phyloP scores from a whole-genome alignment of 2,888 invertebrate species.

The Drosophila koepferae region DNA sequence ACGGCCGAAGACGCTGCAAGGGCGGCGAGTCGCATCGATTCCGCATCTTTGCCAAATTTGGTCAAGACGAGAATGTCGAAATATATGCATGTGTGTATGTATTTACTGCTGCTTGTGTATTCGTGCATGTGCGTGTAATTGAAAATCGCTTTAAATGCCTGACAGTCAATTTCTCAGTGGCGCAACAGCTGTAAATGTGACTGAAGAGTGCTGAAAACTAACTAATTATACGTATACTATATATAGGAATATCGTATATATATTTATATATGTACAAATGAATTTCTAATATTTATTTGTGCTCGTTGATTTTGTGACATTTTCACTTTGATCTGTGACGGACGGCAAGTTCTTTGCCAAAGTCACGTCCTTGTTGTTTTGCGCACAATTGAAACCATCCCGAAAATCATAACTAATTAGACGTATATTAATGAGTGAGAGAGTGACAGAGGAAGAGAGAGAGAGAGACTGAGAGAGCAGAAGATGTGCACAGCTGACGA shows the following conservation, averaged over 20 bases:
- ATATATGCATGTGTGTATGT: constrained; percentile 9
- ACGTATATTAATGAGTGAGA: constrained; percentile 68
- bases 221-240: constrained; percentile 45
- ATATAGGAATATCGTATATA: constrained; percentile 1
- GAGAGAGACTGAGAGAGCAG: constrained; percentile 24
- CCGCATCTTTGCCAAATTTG: constrained; percentile 63
- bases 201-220: constrained; percentile 16
- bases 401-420: constrained; percentile 77
- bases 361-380: constrained; percentile 73
- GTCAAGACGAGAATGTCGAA: constrained; percentile 40
- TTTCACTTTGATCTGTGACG: constrained; percentile 69
- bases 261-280: constrained; percentile 11
- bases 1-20: constrained; percentile 11
- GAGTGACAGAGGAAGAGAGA: constrained; percentile 24
- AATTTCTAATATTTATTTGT: constrained; percentile 62
- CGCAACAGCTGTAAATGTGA: constrained; percentile 57
- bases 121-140: constrained; percentile 38
- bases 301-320: constrained; percentile 54
- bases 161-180: constrained; percentile 69
- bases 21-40: constrained; percentile 17
- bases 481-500: constrained; percentile 58
- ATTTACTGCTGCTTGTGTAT: constrained; percentile 22
- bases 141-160: constrained; percentile 62
- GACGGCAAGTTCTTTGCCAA: constrained; percentile 79
- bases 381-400: constrained; percentile 42